Evolutionary conservation across 1,140 invertebrate genomes (phyloP).

Genomic region (Anastrepha ludens): DNA sequence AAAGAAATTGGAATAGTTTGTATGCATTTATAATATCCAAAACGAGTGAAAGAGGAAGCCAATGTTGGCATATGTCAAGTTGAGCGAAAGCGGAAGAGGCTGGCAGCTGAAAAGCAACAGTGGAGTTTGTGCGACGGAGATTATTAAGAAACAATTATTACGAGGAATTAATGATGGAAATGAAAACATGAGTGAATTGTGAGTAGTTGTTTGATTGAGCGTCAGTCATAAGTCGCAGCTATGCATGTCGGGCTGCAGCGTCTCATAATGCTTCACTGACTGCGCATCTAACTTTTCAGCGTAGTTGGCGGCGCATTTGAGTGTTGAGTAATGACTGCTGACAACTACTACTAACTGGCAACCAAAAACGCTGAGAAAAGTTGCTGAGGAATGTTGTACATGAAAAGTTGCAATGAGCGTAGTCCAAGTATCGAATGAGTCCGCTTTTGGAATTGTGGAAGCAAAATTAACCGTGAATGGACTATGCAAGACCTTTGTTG

Average conservation of each 20-base stretch:
- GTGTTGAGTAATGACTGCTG: slow-evolving; percentile 2
- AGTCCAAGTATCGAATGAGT: neutral
- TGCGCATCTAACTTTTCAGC: neutral
- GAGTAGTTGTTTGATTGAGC: neutral
- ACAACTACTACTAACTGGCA: neutral
- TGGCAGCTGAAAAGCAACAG: slow-evolving; percentile 1
- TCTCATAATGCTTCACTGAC: neutral
- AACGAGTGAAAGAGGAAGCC: neutral
- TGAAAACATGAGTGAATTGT: neutral
- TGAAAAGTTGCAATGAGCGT: neutral
- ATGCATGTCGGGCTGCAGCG: neutral
- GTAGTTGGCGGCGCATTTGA: neutral
- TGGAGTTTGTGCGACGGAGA: neutral
- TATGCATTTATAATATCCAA: slow-evolving; percentile 5
- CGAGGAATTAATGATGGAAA: slow-evolving; percentile 37
- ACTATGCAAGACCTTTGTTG: too few relatives aligned
- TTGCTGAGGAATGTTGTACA: neutral
- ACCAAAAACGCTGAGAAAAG: neutral
- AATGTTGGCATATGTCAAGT: neutral
- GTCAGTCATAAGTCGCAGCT: neutral
- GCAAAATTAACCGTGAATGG: too few relatives aligned
- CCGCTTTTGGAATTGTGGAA: neutral
- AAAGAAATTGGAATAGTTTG: neutral
- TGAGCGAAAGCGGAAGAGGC: neutral
- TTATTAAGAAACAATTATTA: slow-evolving; percentile 23